These are phyloP conservation scores for Brachionus rubens DNA, from an alignment of 1,140 invertebrate genomes.

Conservation along the genomic window DNA sequence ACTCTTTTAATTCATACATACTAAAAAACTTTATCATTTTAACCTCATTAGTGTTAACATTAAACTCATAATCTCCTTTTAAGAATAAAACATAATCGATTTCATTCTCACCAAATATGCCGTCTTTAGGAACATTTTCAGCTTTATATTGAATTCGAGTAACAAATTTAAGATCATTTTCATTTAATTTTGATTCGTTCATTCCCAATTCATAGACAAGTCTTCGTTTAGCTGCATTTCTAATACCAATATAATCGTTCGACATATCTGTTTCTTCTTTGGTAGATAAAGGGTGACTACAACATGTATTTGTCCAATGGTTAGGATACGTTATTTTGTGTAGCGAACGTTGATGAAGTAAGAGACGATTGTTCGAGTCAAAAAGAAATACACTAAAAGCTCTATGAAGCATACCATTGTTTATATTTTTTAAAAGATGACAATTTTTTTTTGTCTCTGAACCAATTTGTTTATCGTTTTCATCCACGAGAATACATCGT, in stretches of 20 bases:
- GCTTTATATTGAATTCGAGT: conserved; percentile 47
- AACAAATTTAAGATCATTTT: conserved; percentile 25
- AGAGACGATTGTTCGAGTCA: conserved; percentile 14
- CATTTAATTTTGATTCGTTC: not conserved
- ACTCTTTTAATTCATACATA: conserved; percentile 27
- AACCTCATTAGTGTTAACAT: conserved; percentile 43
- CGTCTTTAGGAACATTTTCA: conserved; percentile 42
- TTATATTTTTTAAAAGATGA: conserved; percentile 43
- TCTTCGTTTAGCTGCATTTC: conserved; percentile 44
- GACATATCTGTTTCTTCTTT: conserved; percentile 29
- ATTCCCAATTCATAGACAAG: conserved; percentile 47
- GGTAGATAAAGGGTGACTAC: conserved; percentile 47
- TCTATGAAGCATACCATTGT: conserved; percentile 40
- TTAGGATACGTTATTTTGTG: conserved; percentile 47
- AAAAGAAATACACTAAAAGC: conserved; percentile 48
- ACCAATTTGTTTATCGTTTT: conserved; percentile 43
- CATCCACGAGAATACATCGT: conserved; percentile 44
- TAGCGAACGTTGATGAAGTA: conserved; percentile 44
- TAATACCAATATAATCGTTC: conserved; percentile 44
- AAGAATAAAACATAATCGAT: conserved; percentile 47
- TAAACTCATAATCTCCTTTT: conserved; percentile 18
- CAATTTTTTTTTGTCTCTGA: conserved; percentile 41
- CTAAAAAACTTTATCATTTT: conserved; percentile 26
- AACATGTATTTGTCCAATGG: conserved; percentile 48
- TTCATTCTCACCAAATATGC: conserved; percentile 47